phyloP scores from a whole-genome alignment of 1,140 invertebrate genomes.

The Bombus turneri region DNA sequence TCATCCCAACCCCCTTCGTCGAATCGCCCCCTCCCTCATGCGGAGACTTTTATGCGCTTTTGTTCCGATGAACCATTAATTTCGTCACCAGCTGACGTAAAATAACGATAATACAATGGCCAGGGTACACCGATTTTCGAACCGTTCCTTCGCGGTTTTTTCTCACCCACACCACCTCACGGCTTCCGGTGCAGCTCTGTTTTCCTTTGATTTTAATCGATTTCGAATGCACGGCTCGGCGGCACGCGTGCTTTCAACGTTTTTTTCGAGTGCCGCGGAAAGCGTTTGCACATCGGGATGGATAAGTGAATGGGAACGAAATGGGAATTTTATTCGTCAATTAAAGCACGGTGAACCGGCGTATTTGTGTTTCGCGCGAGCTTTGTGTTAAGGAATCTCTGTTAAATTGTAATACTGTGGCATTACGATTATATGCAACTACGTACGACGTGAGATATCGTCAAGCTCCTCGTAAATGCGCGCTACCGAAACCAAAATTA shows the following conservation, averaged over 20 bases:
- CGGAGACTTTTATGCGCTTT: conserved; percentile 20
- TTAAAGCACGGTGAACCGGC: neutral
- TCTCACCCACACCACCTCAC: neutral
- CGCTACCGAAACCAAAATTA: too few species aligned
- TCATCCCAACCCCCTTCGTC: neutral
- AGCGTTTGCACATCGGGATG: neutral
- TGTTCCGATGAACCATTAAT: conserved; percentile 20
- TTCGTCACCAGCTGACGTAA: conserved; percentile 7
- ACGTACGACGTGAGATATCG: too few species aligned
- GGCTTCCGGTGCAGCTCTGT: neutral
- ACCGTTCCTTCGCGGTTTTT: neutral
- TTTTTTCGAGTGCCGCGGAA: neutral
- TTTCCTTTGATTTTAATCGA: conserved; percentile 19
- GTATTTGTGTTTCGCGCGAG: neutral
- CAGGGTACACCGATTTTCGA: neutral
- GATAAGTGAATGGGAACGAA: neutral
- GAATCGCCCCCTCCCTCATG: neutral
- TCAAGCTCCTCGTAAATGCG: too few species aligned
- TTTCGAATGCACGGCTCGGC: neutral
- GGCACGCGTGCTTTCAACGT: neutral
- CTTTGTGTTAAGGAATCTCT: neutral
- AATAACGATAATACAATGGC: conserved; percentile 13
- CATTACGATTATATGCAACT: too few species aligned
- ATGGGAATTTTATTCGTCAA: neutral
- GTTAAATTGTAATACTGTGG: too few species aligned